Conservation (phyloP, 2,888 invertebrate species). For the Linnaemya vulpina region DNA sequence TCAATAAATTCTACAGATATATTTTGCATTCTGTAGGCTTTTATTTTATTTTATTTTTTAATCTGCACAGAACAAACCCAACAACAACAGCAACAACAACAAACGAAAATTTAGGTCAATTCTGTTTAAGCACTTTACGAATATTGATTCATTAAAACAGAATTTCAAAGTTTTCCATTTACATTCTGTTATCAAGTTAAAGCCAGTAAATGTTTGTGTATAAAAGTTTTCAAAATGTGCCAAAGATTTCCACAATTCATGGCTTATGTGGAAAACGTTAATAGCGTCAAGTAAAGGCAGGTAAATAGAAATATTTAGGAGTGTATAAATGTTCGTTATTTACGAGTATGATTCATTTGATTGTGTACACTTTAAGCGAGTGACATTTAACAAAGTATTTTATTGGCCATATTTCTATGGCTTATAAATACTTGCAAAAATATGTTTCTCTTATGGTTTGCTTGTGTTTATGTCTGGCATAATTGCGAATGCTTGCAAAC, state of each 20-base stretch:
- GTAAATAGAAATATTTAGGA: not conserved
- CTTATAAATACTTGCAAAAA: constrained; percentile 18
- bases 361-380: constrained; percentile 5
- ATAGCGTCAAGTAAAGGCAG: not conserved
- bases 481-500: constrained; percentile 7
- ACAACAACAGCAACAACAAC: constrained; percentile 1
- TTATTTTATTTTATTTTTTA: not conserved
- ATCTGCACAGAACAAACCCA: not conserved
- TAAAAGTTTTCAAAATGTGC: not conserved
- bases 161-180: constrained; percentile 13
- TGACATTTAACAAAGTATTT: constrained; percentile 62
- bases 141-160: constrained; percentile 53
- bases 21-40: constrained; percentile 3
- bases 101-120: constrained; percentile 56
- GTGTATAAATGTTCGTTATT: not conserved
- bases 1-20: constrained; percentile 24
- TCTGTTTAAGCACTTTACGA: constrained; percentile 56
- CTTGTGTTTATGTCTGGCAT: constrained; percentile 32
- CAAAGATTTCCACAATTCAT: constrained; percentile 28
- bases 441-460: constrained; percentile 16
- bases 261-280: constrained; percentile 24
- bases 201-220: not conserved
- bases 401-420: constrained; percentile 31
- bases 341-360: constrained; percentile 55
- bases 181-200: not conserved